Percentiles rank a stretch among this genome's conserved stretches.
These are phyloP conservation scores for Tragelaphus oryx DNA, from an alignment of 2,797 vertebrate genomes.

Conservation along the genomic window DNA sequence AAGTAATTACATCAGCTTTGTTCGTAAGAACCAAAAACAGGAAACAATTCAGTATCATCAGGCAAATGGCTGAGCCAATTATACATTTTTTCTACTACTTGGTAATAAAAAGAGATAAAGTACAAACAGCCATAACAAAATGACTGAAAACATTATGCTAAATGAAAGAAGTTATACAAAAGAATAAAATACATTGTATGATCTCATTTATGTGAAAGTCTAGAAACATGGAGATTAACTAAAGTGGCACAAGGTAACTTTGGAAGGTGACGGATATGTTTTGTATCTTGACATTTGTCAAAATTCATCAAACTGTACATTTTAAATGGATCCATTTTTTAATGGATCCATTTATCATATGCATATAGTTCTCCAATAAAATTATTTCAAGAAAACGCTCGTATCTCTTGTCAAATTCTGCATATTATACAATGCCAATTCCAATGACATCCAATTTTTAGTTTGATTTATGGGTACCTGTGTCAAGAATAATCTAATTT, in stretches of 20 bases:
- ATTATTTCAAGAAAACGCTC: not conserved
- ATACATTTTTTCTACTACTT: not conserved
- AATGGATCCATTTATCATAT: not conserved
- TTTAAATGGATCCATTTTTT: not conserved
- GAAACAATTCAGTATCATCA: not conserved
- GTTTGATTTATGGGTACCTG: not conserved
- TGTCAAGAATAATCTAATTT: not conserved
- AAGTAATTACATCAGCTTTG: not conserved
- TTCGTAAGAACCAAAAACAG: not conserved
- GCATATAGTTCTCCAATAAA: not conserved
- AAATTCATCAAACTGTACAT: conserved; percentile 2
- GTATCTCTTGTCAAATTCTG: not conserved
- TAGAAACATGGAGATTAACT: not conserved
- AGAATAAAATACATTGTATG: not conserved
- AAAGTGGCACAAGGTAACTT: not conserved
- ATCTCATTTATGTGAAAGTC: not conserved
- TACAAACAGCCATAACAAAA: not conserved
- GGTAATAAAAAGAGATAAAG: not conserved
- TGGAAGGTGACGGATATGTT: not conserved
- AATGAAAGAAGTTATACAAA: not conserved
- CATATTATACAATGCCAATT: not conserved
- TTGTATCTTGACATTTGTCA: not conserved
- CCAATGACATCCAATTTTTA: not conserved
- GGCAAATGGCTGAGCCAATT: not conserved
- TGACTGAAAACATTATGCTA: not conserved